Base-by-base conservation (phyloP, 2,888 invertebrate species). In the Napeogenes sylphis region DNA sequence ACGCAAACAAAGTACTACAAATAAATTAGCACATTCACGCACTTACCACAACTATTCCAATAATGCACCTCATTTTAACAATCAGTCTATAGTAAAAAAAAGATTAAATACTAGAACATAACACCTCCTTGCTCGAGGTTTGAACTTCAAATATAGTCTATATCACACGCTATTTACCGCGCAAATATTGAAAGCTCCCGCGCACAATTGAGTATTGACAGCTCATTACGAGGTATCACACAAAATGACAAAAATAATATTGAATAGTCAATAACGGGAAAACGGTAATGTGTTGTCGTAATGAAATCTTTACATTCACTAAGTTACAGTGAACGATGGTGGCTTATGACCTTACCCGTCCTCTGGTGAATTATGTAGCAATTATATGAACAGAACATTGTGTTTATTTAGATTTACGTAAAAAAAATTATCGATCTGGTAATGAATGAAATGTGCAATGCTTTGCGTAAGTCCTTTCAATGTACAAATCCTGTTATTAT, bases 291-390 rank as follows among this genome's bases (percentile, higher is more conserved):
- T 63, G 63, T 46, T 47, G 53, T 45, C 32, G 12, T 46, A 13
- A 30, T 13, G 56, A 51, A 51, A 53, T 46, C 13, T 46, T 53
- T 63, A 56, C 63, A 53, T 59, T 63, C 63, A 63, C 63, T 63
- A 56, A 62, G 55, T 47, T 46, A 56, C 59, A 59, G 51, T 54
- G 56, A 35, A 56, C n/a, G 59, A 54, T 53, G 53, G 32, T 56
- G 59, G 45, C 63, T 56, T 63, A 35, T 63, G 63, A 63, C 63
- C 63, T 63, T 63, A 53, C n/a, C 54, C 46, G 5, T 30, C 46
- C 12, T 45, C 38, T 30, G 6, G 55, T 51, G 51, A 30, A 42
- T 62, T 62, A 58, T 58, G 55, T 62, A 62, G 58, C 51, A 62
- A 62, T 62, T 62, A 62, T 51, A 55, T 42, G 42, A 10, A 42